Evolutionary conservation across 2,797 vertebrate species (phyloP).

Genomic region (Pipistrellus pygmaeus): DNA sequence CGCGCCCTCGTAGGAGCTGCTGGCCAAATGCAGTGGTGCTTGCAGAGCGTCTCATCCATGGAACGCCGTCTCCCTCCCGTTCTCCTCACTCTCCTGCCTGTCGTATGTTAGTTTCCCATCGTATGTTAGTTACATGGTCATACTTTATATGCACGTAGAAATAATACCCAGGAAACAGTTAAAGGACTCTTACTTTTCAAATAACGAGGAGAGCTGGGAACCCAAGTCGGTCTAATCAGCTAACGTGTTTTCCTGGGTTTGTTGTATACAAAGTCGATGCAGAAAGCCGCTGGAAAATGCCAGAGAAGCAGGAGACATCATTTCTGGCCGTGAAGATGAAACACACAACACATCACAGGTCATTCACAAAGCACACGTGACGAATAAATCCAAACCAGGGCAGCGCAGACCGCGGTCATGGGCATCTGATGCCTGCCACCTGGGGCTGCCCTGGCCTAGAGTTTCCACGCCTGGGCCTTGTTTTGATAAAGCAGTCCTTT

Average conservation of each 20-base stretch:
- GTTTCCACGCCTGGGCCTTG: constrained; percentile 55
- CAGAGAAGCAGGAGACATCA: constrained; percentile 45
- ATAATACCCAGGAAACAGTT: not conserved
- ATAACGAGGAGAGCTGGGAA: not conserved
- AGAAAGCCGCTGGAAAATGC: constrained; percentile 46
- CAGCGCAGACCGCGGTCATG: not conserved
- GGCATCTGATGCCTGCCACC: constrained; percentile 15
- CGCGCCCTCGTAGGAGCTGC: not conserved
- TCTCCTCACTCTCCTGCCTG: not conserved
- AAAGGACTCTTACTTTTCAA: not conserved
- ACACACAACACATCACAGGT: constrained; percentile 37
- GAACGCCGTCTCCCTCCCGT: not conserved
- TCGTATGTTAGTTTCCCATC: not conserved
- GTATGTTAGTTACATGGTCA: not conserved
- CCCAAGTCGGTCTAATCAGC: not conserved
- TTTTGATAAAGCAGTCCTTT: constrained; percentile 59
- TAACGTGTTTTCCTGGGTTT: not conserved
- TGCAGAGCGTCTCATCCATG: not conserved
- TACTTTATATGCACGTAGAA: not conserved
- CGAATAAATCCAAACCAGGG: constrained; percentile 27
- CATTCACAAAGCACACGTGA: constrained; percentile 30
- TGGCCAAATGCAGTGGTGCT: not conserved
- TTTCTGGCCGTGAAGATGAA: constrained; percentile 56
- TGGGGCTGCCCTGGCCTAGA: not conserved
- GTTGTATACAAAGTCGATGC: not conserved